Conservation (phyloP, 1,140 invertebrate genomes). For the Drosophila ananassae region DNA sequence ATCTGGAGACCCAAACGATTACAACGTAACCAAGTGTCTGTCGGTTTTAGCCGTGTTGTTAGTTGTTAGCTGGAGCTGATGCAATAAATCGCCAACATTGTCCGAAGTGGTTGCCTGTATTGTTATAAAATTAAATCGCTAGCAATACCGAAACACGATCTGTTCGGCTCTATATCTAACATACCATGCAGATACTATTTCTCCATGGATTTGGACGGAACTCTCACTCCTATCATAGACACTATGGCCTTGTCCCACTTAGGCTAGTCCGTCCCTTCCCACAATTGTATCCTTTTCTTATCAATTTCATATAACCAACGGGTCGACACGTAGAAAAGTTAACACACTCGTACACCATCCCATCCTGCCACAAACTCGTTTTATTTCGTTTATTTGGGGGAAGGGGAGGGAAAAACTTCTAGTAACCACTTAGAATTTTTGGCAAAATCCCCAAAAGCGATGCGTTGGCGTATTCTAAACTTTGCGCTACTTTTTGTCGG, state of each 20-base stretch:
- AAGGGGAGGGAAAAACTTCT: constrained; percentile 45
- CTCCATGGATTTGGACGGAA: constrained; percentile 27
- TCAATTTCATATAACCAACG: constrained; percentile 68
- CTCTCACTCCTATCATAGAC: constrained; percentile 20
- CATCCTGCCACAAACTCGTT: constrained; percentile 23
- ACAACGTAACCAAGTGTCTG: constrained; percentile 65
- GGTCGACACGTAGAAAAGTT: constrained; percentile 64
- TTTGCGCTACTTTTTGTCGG: constrained; percentile 73
- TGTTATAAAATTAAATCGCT: constrained; percentile 75
- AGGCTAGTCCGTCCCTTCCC: neutral
- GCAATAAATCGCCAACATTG: constrained; percentile 75
- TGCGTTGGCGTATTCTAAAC: constrained; percentile 76
- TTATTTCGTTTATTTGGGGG: constrained; percentile 25
- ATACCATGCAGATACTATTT: neutral
- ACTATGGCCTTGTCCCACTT: constrained; percentile 50
- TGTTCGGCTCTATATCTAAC: constrained; percentile 4
- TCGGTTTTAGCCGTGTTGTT: constrained; percentile 35
- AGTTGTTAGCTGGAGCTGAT: constrained; percentile 47
- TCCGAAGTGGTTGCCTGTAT: constrained; percentile 46
- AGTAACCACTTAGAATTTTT: constrained; percentile 64
- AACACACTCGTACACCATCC: constrained; percentile 14
- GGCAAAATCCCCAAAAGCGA: constrained; percentile 73
- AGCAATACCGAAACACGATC: constrained; percentile 33
- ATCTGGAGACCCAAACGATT: constrained; percentile 39
- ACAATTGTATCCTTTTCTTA: constrained; percentile 40